Evolutionary conservation across 2,888 invertebrate species (phyloP).

Genomic region (Hecatera dysodea): DNA sequence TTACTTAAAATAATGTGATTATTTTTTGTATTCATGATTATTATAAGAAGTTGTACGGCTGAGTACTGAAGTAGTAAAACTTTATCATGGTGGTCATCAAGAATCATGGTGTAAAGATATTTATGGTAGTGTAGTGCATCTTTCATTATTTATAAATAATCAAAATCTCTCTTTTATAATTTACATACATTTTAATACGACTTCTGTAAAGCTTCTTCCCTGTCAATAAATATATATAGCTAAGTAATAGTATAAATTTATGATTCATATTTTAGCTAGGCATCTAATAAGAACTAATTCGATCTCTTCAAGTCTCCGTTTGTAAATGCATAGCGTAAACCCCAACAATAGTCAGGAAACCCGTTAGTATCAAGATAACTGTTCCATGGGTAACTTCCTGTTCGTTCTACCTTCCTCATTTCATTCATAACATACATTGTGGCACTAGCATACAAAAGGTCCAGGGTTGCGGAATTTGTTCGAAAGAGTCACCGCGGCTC

Average conservation of each 20-base stretch:
- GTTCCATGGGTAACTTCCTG: conserved; percentile 39
- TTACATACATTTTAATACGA: no score
- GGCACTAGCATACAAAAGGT: conserved; percentile 6
- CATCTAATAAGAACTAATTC: conserved; percentile 1
- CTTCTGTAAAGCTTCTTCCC: background rate
- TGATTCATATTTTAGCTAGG: background rate
- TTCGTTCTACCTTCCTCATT: conserved; percentile 47
- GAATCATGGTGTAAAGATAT: background rate
- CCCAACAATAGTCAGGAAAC: conserved; percentile 54
- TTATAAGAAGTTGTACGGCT: background rate
- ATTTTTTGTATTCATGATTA: background rate
- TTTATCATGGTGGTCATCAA: background rate
- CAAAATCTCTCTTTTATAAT: background rate
- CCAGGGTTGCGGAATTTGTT: no score
- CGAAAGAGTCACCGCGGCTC: no score
- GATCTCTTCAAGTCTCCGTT: conserved; percentile 14
- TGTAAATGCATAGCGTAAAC: conserved; percentile 18
- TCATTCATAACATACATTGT: conserved; percentile 36
- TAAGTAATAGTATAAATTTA: background rate
- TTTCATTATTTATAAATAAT: background rate
- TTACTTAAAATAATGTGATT: background rate
- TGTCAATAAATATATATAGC: background rate
- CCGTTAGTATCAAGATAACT: conserved; percentile 41
- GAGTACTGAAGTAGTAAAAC: background rate
- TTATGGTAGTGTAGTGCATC: background rate